These are phyloP conservation scores for Drosophila miranda DNA, from an alignment of 1,140 invertebrate species.

Conservation along the genomic window DNA sequence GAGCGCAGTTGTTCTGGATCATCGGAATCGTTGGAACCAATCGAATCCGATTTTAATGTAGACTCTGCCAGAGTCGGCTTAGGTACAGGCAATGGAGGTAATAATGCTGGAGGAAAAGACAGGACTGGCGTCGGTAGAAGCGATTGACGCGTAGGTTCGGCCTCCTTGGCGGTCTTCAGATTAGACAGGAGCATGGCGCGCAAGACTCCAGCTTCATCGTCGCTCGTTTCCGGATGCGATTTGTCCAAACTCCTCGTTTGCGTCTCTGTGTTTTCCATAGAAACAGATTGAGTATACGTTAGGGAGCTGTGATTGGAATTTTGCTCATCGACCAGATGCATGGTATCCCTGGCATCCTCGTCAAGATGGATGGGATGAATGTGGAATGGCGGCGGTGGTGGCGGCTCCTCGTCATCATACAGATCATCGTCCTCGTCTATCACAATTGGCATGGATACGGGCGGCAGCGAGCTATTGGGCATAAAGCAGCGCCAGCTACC, in stretches of 20 bases:
- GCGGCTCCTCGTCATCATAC: conserved; percentile 57
- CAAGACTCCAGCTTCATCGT: conserved; percentile 71
- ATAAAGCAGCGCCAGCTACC: conserved; percentile 59
- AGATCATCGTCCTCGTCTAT: conserved; percentile 52
- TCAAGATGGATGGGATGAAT: conserved; percentile 62
- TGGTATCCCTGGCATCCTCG: conserved; percentile 62
- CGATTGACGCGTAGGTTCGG: background rate
- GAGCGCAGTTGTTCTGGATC: conserved; percentile 62
- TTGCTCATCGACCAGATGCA: conserved; percentile 47
- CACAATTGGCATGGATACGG: conserved; percentile 62
- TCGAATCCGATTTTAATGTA: background rate
- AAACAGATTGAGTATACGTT: conserved; percentile 63
- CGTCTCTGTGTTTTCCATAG: conserved; percentile 65
- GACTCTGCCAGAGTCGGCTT: background rate
- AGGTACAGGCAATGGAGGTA: background rate
- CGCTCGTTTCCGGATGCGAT: conserved; percentile 44
- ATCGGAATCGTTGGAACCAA: conserved; percentile 38
- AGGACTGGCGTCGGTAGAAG: background rate
- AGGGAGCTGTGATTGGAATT: conserved; percentile 42
- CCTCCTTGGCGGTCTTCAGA: conserved; percentile 21
- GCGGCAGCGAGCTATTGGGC: conserved; percentile 45
- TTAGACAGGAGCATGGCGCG: conserved; percentile 70
- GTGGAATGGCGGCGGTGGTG: conserved; percentile 65
- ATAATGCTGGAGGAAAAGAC: too few relatives aligned
- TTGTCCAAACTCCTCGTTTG: conserved; percentile 13